Conservation (phyloP, 2,888 invertebrate genomes). For the Diloba caeruleocephala region DNA sequence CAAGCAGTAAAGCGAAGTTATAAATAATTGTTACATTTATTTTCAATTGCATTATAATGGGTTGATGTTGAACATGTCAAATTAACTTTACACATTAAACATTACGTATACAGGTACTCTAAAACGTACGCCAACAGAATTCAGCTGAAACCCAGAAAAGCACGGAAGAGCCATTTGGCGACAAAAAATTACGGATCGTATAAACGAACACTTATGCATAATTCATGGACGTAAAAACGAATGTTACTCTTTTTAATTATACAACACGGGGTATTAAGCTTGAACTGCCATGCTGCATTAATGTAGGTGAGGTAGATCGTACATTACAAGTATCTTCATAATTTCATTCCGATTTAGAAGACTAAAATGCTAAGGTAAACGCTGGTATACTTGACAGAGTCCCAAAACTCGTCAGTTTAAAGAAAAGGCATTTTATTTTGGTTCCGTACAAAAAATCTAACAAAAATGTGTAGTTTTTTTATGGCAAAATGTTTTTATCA, state of each 20-base stretch:
- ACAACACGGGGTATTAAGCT: slow-evolving; percentile 85
- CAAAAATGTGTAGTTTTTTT: too few species aligned
- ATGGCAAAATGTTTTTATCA: too few species aligned
- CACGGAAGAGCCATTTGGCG: slow-evolving; percentile 76
- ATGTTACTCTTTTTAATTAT: slow-evolving; percentile 88
- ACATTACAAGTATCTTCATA: slow-evolving; percentile 3
- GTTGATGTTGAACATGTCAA: not conserved
- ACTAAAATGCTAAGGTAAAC: too few species aligned
- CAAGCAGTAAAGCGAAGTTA: too few species aligned
- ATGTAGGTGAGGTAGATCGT: slow-evolving; percentile 54
- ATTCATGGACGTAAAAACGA: slow-evolving; percentile 87
- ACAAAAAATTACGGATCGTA: slow-evolving; percentile 85
- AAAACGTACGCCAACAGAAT: slow-evolving; percentile 58
- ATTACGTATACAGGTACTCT: slow-evolving; percentile 49
- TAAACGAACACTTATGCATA: slow-evolving; percentile 86
- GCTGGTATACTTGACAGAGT: too few species aligned
- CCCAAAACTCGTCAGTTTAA: too few species aligned
- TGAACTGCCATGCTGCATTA: slow-evolving; percentile 76
- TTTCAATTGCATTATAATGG: too few species aligned
- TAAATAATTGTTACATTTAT: too few species aligned
- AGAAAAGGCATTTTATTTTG: too few species aligned
- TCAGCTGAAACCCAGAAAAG: slow-evolving; percentile 67
- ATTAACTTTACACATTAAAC: slow-evolving; percentile 46
- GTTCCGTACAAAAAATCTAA: too few species aligned
- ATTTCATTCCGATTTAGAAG: not conserved